Conservation (phyloP, 1,140 invertebrate species). For the Drosophila kohkoa region DNA sequence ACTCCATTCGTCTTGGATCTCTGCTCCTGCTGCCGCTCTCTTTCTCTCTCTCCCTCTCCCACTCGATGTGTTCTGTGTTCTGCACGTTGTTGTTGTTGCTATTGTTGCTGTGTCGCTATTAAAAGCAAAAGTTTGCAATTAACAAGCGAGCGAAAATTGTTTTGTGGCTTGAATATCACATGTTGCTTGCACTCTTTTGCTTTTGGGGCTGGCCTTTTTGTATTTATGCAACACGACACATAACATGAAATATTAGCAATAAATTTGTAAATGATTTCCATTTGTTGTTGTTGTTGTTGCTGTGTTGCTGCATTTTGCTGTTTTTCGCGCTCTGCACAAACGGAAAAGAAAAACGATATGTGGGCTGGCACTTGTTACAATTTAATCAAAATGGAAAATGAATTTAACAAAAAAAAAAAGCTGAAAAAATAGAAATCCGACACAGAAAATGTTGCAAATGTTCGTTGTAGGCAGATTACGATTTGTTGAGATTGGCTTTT, state of each 20-base stretch:
- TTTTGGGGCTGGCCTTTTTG: conserved; percentile 66
- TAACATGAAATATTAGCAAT: conserved; percentile 83
- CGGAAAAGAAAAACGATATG: conserved; percentile 64
- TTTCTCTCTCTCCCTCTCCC: conserved; percentile 9
- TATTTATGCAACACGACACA: conserved; percentile 82
- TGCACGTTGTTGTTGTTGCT: conserved; percentile 30
- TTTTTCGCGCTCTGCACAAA: conserved; percentile 45
- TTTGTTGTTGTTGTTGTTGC: not conserved
- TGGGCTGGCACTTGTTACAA: conserved; percentile 81
- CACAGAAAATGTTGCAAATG: conserved; percentile 3
- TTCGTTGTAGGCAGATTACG: conserved; percentile 37
- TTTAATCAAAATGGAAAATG: conserved; percentile 70
- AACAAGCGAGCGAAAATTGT: conserved; percentile 64
- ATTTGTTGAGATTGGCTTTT: conserved; percentile 42
- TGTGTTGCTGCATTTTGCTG: not conserved
- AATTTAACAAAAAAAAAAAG: conserved; percentile 40
- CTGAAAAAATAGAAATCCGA: not conserved
- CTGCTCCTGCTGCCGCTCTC: conserved; percentile 19
- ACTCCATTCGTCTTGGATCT: conserved; percentile 62
- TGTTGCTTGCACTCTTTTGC: conserved; percentile 52
- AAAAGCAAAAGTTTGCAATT: conserved; percentile 83
- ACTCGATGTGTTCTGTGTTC: conserved; percentile 30
- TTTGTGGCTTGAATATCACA: conserved; percentile 61
- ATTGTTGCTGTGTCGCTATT: conserved; percentile 51
- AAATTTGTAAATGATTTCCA: conserved; percentile 71